Conservation (phyloP, 2,888 invertebrate species). For the Drosophila affinis region DNA sequence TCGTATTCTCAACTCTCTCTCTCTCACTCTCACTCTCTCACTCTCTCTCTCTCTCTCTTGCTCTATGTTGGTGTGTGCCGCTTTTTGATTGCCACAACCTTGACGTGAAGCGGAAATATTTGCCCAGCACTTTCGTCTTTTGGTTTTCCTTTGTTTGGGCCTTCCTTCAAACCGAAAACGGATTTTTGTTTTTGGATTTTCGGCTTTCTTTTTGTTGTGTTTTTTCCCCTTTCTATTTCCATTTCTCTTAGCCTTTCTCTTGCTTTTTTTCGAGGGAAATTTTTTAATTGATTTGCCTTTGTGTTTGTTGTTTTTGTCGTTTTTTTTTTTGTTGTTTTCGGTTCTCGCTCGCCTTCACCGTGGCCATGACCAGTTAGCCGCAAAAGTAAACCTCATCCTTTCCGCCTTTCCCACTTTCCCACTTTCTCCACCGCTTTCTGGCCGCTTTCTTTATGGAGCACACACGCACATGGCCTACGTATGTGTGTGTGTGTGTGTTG, state of each 20-base stretch:
- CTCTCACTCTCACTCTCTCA: background rate
- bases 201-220: constrained; percentile 7
- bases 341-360: constrained; percentile 66
- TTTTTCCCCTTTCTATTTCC: constrained; percentile 29
- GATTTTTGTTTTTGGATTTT: background rate
- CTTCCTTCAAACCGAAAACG: background rate
- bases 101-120: constrained; percentile 45
- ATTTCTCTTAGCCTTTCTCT: background rate
- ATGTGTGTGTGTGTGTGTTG: constrained; percentile 13
- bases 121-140: constrained; percentile 44
- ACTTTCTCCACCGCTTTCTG: constrained; percentile 31
- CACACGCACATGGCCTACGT: constrained; percentile 45
- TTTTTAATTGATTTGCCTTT: constrained; percentile 74
- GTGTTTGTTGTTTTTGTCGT: constrained; percentile 21
- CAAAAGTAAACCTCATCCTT: constrained; percentile 17
- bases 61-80: constrained; percentile 5
- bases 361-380: constrained; percentile 78
- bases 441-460: constrained; percentile 35
- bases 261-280: constrained; percentile 35
- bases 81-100: constrained; percentile 42
- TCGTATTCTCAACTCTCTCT: background rate
- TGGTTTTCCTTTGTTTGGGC: constrained; percentile 20
- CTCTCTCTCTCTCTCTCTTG: background rate
- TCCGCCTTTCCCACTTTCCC: background rate
- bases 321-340: constrained; percentile 20